These are phyloP conservation scores for Hippocampus barbouri DNA, from an alignment of 2,113 vertebrate genomes.

Conservation along the genomic window DNA sequence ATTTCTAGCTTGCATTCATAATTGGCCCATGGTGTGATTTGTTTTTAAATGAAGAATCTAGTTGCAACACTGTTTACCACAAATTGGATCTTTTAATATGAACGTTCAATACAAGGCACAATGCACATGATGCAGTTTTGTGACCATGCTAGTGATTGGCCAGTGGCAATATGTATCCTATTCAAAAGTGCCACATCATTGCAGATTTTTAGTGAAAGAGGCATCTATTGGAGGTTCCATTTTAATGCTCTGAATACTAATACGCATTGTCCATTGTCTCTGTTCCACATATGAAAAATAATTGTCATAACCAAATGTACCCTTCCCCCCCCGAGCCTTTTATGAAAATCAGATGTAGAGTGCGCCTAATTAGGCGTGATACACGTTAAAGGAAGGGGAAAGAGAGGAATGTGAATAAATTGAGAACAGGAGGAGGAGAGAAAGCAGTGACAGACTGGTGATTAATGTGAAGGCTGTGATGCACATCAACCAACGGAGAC, in stretches of 20 bases:
- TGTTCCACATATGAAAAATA: constrained; percentile 68
- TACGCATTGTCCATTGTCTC: constrained; percentile 67
- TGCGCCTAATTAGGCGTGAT: constrained; percentile 78
- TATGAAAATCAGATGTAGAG: constrained; percentile 74
- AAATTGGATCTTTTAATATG: constrained; percentile 23
- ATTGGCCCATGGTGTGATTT: not conserved
- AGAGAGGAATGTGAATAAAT: constrained; percentile 74
- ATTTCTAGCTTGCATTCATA: not conserved
- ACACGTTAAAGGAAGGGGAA: constrained; percentile 73
- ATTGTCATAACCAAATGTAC: constrained; percentile 63
- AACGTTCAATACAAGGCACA: not conserved
- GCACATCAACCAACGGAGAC: constrained; percentile 58
- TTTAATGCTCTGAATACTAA: constrained; percentile 59
- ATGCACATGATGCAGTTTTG: not conserved
- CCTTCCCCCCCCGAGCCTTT: constrained; percentile 61
- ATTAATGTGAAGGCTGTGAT: constrained; percentile 77
- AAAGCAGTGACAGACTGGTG: constrained; percentile 70
- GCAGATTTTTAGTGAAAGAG: constrained; percentile 45
- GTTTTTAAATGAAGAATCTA: constrained; percentile 18
- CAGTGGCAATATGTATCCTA: not conserved
- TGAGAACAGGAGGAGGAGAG: constrained; percentile 68
- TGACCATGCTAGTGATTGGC: not conserved
- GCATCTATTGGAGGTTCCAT: constrained; percentile 47
- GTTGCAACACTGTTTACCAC: constrained; percentile 20
- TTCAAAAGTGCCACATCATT: constrained; percentile 29